Conservation (phyloP, 2,888 invertebrate species). For the Blera fallax region DNA sequence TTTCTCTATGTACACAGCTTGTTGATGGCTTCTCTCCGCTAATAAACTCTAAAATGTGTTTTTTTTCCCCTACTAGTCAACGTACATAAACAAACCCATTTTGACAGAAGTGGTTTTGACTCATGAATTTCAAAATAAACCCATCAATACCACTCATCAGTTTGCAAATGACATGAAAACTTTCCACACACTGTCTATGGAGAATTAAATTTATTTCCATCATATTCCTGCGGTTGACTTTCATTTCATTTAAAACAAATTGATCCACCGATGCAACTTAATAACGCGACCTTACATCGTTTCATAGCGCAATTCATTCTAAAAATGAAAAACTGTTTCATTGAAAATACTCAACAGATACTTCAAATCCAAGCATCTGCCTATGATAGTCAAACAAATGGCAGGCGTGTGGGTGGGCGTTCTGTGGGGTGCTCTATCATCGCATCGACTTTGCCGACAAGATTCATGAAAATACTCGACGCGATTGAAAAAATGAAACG, state of each 20-base stretch:
- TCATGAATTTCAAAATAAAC: too few relatives aligned
- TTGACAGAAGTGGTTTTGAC: too few relatives aligned
- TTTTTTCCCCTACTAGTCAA: too few relatives aligned
- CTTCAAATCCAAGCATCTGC: conserved; percentile 36
- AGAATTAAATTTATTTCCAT: too few relatives aligned
- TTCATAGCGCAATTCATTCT: background rate
- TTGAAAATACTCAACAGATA: conserved; percentile 44
- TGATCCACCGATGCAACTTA: background rate
- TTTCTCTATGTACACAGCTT: too few relatives aligned
- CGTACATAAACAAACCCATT: too few relatives aligned
- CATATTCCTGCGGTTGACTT: too few relatives aligned
- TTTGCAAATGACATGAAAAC: too few relatives aligned
- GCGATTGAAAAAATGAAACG: conserved; percentile 14
- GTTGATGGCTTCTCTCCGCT: too few relatives aligned
- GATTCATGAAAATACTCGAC: background rate
- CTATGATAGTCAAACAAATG: conserved; percentile 42
- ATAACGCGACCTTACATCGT: conserved; percentile 28
- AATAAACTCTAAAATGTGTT: too few relatives aligned
- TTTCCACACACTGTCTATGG: too few relatives aligned
- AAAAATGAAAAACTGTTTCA: background rate
- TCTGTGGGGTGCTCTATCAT: background rate
- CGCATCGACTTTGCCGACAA: background rate
- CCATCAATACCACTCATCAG: too few relatives aligned
- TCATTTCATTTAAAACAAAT: background rate
- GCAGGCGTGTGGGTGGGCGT: background rate